Evolutionary conservation across 2,113 vertebrate species (phyloP).

Genomic region (Apodemus speciosus): DNA sequence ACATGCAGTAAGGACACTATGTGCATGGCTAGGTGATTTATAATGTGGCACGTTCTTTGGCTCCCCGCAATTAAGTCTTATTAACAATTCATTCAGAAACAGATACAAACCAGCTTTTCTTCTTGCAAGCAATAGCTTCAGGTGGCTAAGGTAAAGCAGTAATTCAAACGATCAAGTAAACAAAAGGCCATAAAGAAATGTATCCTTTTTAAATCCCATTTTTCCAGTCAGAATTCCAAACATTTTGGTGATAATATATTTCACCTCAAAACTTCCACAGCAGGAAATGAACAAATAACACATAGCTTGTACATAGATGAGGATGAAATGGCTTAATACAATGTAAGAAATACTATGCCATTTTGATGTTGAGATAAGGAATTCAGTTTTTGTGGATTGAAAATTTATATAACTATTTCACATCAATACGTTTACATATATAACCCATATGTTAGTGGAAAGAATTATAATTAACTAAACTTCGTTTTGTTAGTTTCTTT

Average conservation of each 20-base stretch:
- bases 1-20: not conserved
- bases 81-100: slow-evolving; percentile 56
- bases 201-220: not conserved
- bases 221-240: slow-evolving; percentile 41
- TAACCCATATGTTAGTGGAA: not conserved
- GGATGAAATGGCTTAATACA: not conserved
- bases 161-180: slow-evolving; percentile 47
- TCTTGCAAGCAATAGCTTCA: not conserved
- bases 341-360: not conserved
- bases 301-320: slow-evolving; percentile 6
- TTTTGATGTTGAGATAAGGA: not conserved
- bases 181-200: slow-evolving; percentile 27
- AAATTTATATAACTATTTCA: not conserved
- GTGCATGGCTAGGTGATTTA: not conserved
- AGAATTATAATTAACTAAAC: not conserved
- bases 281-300: slow-evolving; percentile 41
- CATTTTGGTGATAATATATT: slow-evolving; percentile 10
- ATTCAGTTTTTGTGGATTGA: not conserved
- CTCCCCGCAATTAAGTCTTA: slow-evolving; percentile 46
- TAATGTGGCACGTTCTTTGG: not conserved
- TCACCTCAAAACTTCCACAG: slow-evolving; percentile 22
- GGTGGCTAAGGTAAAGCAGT: slow-evolving; percentile 10
- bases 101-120: slow-evolving; percentile 4
- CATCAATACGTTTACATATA: not conserved
- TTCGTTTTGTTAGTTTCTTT: not conserved